These are phyloP conservation scores for Perithous albicinctus DNA, from an alignment of 2,888 invertebrate species.

Conservation along the genomic window DNA sequence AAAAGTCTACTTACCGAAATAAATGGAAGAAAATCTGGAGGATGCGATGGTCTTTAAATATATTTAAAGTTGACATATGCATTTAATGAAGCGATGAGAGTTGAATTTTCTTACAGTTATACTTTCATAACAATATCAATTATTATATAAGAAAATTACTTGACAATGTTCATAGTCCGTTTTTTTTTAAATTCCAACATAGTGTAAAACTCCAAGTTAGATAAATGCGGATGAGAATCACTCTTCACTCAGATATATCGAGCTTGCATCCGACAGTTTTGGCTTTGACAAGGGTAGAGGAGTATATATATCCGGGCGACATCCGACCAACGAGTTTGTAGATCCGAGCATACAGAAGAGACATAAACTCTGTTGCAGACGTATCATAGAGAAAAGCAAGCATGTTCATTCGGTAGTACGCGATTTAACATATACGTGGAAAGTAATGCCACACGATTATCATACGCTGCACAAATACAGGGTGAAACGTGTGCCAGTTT, in stretches of 20 bases:
- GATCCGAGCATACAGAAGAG: conserved; percentile 34
- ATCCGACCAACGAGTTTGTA: conserved; percentile 19
- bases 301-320: conserved; percentile 24
- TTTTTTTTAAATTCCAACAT: neutral
- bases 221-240: neutral
- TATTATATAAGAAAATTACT: no score
- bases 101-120: no score
- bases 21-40: no score
- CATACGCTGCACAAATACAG: conserved; percentile 42
- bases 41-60: no score
- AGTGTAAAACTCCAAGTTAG: neutral
- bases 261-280: conserved; percentile 36
- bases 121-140: no score
- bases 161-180: no score
- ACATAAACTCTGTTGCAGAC: conserved; percentile 35
- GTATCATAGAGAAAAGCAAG: conserved; percentile 36
- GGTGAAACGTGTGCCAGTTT: conserved; percentile 60
- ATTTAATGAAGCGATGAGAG: no score
- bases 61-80: no score
- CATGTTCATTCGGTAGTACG: conserved; percentile 8
- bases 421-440: conserved; percentile 11
- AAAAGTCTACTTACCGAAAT: no score
- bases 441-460: conserved; percentile 20
- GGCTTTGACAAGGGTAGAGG: conserved; percentile 35
- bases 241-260: conserved; percentile 8